Evolutionary conservation across 1,140 invertebrate genomes (phyloP), one percentile per base, ranked within the genome.

Genomic region (Conus betulinus): DNA sequence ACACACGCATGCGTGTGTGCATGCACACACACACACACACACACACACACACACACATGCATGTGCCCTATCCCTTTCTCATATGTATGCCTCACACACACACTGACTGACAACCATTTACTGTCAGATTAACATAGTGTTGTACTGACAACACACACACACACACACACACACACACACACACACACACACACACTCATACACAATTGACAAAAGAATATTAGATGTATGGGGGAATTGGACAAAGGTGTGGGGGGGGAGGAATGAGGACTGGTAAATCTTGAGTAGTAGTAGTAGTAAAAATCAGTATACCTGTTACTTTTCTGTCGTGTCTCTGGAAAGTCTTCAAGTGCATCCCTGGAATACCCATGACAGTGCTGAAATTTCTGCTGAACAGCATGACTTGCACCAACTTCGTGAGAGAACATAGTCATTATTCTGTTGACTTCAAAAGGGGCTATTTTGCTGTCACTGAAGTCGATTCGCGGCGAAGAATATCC

Each of bases 61-160:
- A n/a, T n/a, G n/a, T n/a, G n/a, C n/a, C n/a, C n/a, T n/a, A n/a
- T n/a, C n/a, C n/a, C n/a, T n/a, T n/a, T n/a, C 67, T 5, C 67
- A 71, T 17, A 71, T 23, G 17, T 17, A 71, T 23, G 67, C 67
- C 8, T 15, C 67, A 51, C 79, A 84, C 67, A 52, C 23, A 39
- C 76, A 78, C 53, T n/a, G n/a, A 81, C 71, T 25, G 10, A 87
- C 74, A 81, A n/a, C n/a, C n/a, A n/a, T n/a, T n/a, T n/a, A n/a
- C n/a, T n/a, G n/a, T n/a, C n/a, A n/a, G n/a, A n/a, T n/a, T n/a
- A n/a, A n/a, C n/a, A n/a, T n/a, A n/a, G n/a, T n/a, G n/a, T n/a
- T n/a, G n/a, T n/a, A n/a, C n/a, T n/a, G n/a, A n/a, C n/a, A n/a
- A n/a, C n/a, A n/a, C n/a, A n/a, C n/a, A n/a, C n/a, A n/a, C n/a